Percentiles rank a stretch among this genome's conserved stretches.
phyloP scores from a whole-genome alignment of 2,797 vertebrate species.

The Staurois parvus region DNA sequence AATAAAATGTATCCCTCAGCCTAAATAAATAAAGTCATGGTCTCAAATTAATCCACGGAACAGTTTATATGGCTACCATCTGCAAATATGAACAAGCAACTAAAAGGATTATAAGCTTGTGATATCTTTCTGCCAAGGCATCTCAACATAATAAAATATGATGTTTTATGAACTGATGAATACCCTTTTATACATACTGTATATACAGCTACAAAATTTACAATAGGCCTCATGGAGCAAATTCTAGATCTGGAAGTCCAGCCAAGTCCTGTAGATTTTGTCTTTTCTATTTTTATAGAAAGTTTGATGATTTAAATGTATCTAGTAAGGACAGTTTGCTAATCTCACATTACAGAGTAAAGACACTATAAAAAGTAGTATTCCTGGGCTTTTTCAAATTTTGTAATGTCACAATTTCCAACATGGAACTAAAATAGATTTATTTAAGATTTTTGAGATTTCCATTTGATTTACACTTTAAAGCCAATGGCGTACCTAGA shows the following conservation, averaged over 20 bases:
- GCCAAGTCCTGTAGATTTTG: no score
- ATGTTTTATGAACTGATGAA: slow-evolving; percentile 32
- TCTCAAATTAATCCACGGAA: slow-evolving; percentile 17
- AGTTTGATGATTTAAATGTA: no score
- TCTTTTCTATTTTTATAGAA: no score
- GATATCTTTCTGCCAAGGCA: slow-evolving; percentile 29
- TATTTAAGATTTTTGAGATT: no score
- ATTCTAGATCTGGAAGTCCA: background rate
- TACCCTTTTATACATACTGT: background rate
- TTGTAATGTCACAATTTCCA: no score
- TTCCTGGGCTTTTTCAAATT: no score
- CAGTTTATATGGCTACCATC: slow-evolving; percentile 42
- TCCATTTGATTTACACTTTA: no score
- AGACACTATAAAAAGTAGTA: no score
- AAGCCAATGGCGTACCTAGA: no score
- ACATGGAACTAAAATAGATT: no score
- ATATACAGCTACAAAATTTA: slow-evolving; percentile 27
- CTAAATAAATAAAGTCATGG: slow-evolving; percentile 41
- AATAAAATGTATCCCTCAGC: slow-evolving; percentile 48
- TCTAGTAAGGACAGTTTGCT: no score
- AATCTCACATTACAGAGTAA: no score
- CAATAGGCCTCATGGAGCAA: slow-evolving; percentile 26
- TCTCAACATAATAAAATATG: slow-evolving; percentile 35
- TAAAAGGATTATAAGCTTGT: slow-evolving; percentile 24
- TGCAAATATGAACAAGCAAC: slow-evolving; percentile 34